A percentile compares a stretch with the other conserved stretches of the same genome.
These are phyloP conservation scores for Caenorhabditis afra DNA, from an alignment of 2,888 invertebrate genomes.

Conservation along the genomic window DNA sequence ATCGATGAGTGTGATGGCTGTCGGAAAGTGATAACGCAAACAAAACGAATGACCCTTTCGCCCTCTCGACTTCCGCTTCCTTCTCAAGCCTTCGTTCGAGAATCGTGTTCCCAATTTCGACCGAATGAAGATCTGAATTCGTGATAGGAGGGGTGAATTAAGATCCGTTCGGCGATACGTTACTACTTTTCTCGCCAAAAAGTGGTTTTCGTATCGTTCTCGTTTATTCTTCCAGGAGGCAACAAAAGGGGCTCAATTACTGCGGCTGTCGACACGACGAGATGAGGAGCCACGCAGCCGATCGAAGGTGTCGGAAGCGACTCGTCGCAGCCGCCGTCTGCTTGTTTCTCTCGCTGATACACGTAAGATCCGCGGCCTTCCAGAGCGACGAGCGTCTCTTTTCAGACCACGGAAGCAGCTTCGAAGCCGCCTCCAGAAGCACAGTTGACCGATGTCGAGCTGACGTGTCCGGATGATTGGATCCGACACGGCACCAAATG, in stretches of 20 bases:
- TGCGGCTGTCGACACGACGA: conserved; percentile 18
- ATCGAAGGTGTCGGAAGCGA: conserved; percentile 49
- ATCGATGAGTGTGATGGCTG: conserved; percentile 33
- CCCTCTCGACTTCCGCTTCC: conserved; percentile 37
- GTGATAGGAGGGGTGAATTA: background rate
- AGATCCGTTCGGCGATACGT: conserved; percentile 1
- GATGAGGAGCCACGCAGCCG: conserved; percentile 14
- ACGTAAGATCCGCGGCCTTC: background rate
- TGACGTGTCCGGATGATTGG: conserved; percentile 79
- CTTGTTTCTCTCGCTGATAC: background rate
- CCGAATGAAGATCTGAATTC: background rate
- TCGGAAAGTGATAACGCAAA: conserved; percentile 49
- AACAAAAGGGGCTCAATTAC: conserved; percentile 27
- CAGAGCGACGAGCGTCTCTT: background rate
- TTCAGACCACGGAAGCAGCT: conserved; percentile 29
- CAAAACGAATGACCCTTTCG: conserved; percentile 5
- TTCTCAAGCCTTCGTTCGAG: background rate
- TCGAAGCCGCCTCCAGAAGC: conserved; percentile 38
- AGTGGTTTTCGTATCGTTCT: background rate
- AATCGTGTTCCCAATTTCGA: conserved; percentile 14
- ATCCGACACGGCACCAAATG: conserved; percentile 76
- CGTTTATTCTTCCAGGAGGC: conserved; percentile 2
- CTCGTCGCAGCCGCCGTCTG: conserved; percentile 20
- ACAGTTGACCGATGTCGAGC: conserved; percentile 66
- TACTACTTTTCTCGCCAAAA: conserved; percentile 3